Conservation (phyloP, 2,113 vertebrate genomes). For the Bufo bufo region DNA sequence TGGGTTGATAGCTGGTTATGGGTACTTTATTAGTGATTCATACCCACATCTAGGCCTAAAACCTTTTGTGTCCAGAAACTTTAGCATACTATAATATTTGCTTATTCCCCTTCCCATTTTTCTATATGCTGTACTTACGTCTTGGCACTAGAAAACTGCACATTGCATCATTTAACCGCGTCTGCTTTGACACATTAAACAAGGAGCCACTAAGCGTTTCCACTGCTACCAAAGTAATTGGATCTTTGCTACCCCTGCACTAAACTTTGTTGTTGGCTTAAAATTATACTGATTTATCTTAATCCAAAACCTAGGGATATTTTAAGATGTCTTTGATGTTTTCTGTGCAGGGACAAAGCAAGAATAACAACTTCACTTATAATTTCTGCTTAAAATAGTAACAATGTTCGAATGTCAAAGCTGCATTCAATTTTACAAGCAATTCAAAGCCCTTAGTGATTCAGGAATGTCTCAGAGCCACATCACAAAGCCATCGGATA, state of each 20-base stretch:
- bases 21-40: no score
- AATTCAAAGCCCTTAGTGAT: constrained; percentile 49
- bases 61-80: no score
- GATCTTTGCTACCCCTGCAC: constrained; percentile 39
- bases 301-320: constrained; percentile 52
- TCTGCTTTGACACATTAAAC: constrained; percentile 27
- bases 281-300: constrained; percentile 52
- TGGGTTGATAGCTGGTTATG: no score
- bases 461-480: constrained; percentile 44
- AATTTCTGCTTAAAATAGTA: constrained; percentile 51
- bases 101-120: no score
- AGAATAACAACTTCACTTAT: constrained; percentile 51
- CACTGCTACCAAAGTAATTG: constrained; percentile 16
- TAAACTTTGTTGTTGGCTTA: constrained; percentile 29
- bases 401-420: constrained; percentile 32
- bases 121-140: not conserved
- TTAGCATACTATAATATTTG: no score
- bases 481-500: constrained; percentile 44
- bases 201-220: constrained; percentile 10
- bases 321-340: constrained; percentile 55
- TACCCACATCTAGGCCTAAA: no score
- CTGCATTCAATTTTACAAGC: constrained; percentile 52
- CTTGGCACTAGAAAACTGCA: not conserved
- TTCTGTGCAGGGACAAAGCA: constrained; percentile 42
- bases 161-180: not conserved